Evolutionary conservation across 2,113 vertebrate species (phyloP).

Genomic region (Chionodraco myersi): DNA sequence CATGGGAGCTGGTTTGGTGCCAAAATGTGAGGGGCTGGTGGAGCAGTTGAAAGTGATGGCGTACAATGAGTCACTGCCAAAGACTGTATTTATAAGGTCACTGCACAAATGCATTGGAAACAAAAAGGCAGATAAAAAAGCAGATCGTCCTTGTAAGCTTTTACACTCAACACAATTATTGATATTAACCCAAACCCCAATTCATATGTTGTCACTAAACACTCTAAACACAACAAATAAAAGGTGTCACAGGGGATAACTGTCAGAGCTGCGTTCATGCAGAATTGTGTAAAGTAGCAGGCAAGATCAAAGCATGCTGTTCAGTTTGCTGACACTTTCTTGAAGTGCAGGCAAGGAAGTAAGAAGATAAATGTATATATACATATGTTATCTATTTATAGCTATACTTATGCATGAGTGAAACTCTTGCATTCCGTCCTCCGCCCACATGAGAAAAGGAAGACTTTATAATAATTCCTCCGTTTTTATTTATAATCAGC

Average conservation of each 20-base stretch:
- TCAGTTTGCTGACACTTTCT: background rate
- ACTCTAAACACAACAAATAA: too few species aligned
- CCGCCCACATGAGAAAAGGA: background rate
- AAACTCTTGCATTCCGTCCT: constrained; percentile 23
- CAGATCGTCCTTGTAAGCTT: background rate
- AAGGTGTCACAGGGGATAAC: too few species aligned
- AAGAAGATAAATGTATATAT: background rate
- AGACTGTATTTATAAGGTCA: too few species aligned
- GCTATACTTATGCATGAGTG: constrained; percentile 2
- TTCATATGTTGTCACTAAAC: background rate
- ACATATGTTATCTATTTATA: constrained; percentile 24
- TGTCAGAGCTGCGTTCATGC: background rate
- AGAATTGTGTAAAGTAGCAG: constrained; percentile 9
- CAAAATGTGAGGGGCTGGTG: constrained; percentile 12
- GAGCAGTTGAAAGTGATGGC: constrained; percentile 15
- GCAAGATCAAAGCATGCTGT: background rate
- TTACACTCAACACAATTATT: background rate
- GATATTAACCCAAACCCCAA: background rate
- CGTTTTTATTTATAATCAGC: constrained; percentile 7
- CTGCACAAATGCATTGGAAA: constrained; percentile 7
- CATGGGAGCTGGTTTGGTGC: constrained; percentile 26
- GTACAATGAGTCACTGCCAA: constrained; percentile 15
- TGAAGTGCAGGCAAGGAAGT: constrained; percentile 1
- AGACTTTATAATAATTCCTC: constrained; percentile 19
- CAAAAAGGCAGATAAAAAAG: constrained; percentile 11